phyloP scores from a whole-genome alignment of 2,888 invertebrate genomes.

The Eutolmus rufibarbis region DNA sequence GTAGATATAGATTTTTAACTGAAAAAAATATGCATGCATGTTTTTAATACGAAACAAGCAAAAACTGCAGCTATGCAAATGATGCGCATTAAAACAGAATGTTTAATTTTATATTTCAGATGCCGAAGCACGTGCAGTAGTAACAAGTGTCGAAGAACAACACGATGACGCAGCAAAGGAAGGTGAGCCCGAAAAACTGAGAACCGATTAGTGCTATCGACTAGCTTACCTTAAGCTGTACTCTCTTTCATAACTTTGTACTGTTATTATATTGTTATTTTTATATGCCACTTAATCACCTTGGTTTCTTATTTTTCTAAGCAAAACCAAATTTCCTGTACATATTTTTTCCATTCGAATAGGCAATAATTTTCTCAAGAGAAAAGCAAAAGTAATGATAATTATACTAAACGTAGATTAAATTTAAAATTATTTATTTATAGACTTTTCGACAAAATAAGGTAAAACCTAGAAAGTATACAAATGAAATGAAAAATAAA shows the following conservation, averaged over 20 bases:
- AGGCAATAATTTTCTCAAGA: slow-evolving; percentile 33
- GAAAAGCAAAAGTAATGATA: not conserved
- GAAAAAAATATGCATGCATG: not conserved
- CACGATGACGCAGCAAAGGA: slow-evolving; percentile 35
- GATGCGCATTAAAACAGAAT: not conserved
- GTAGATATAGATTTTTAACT: not conserved
- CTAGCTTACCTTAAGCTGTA: slow-evolving; percentile 40
- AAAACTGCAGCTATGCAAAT: not conserved
- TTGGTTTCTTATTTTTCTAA: slow-evolving; percentile 47
- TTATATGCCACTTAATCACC: slow-evolving; percentile 36
- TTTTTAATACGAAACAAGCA: not conserved
- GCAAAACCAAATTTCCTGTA: slow-evolving; percentile 24
- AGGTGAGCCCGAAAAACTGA: slow-evolving; percentile 46
- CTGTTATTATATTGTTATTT: slow-evolving; percentile 25
- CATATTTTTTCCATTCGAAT: slow-evolving; percentile 37
- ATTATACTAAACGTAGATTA: not conserved
- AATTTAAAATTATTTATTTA: not conserved
- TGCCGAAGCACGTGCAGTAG: slow-evolving; percentile 50
- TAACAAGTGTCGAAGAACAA: slow-evolving; percentile 33
- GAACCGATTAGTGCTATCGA: slow-evolving; percentile 50
- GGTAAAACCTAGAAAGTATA: not conserved
- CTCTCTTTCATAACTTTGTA: slow-evolving; percentile 29
- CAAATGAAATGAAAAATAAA: not conserved
- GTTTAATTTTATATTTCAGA: slow-evolving; percentile 47
- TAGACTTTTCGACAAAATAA: not conserved